Evolutionary conservation across 1,140 invertebrate genomes (phyloP).

Genomic region (Zaprionus kolodkinae): DNA sequence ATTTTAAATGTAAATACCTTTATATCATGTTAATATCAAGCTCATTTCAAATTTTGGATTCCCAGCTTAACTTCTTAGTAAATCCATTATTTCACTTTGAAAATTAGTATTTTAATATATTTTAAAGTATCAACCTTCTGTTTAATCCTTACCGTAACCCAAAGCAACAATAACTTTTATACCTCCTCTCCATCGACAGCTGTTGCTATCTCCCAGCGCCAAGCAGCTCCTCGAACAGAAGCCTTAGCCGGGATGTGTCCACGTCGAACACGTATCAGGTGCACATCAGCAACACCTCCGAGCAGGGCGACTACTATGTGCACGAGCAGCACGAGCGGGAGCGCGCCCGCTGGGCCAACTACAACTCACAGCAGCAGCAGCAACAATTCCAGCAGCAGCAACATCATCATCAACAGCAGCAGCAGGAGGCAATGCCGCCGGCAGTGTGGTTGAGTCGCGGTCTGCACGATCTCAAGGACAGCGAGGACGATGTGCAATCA

Average conservation of each 20-base stretch:
- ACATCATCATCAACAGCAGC: constrained; percentile 31
- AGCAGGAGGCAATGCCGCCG: constrained; percentile 38
- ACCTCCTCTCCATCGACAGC: too few relatives aligned
- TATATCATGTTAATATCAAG: not conserved
- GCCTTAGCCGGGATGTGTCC: constrained; percentile 75
- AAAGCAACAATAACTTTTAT: too few relatives aligned
- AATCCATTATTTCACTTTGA: not conserved
- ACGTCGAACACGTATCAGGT: constrained; percentile 80
- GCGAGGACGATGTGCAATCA: constrained; percentile 81
- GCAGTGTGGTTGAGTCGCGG: constrained; percentile 78
- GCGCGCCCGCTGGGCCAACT: constrained; percentile 87
- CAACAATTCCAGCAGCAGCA: constrained; percentile 10
- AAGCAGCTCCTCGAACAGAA: constrained; percentile 65
- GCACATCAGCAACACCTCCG: constrained; percentile 59
- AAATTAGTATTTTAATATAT: not conserved
- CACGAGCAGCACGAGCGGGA: constrained; percentile 85
- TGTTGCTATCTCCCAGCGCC: constrained; percentile 60
- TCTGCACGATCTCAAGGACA: constrained; percentile 76
- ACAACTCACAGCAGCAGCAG: constrained; percentile 51
- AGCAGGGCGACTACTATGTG: constrained; percentile 68
- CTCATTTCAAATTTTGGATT: not conserved
- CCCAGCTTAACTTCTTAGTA: not conserved
- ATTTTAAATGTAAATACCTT: fast-evolving
- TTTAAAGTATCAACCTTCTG: not conserved
- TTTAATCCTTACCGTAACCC: not conserved